Percentiles rank a stretch among this genome's conserved stretches.
Evolutionary conservation across 2,113 vertebrate genomes (phyloP).

Genomic region (Eudyptes chrysolophus): DNA sequence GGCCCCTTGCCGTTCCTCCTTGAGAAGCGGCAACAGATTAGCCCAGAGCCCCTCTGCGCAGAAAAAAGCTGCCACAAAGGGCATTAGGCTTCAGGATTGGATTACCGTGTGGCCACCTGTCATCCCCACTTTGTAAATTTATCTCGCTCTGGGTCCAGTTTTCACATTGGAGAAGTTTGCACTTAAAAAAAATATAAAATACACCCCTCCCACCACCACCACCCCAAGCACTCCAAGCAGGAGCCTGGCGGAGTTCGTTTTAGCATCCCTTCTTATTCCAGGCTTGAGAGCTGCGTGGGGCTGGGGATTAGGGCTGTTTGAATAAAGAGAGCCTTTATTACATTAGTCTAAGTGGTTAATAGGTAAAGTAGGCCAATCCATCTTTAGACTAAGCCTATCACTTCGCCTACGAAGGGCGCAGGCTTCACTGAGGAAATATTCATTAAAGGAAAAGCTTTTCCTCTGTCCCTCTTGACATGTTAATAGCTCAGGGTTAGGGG

Average conservation of each 20-base stretch:
- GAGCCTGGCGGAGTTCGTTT: neutral
- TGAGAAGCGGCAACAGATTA: constrained; percentile 59
- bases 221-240: neutral
- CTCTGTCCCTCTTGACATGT: neutral
- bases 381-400: constrained; percentile 67
- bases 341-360: constrained; percentile 72
- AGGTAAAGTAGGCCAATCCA: constrained; percentile 76
- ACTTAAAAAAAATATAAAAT: neutral
- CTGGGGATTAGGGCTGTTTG: constrained; percentile 22
- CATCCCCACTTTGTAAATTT: constrained; percentile 33
- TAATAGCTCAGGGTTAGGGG: constrained; percentile 19
- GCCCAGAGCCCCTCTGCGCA: constrained; percentile 12
- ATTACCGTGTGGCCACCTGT: constrained; percentile 69
- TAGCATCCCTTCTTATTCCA: neutral
- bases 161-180: neutral
- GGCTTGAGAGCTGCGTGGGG: neutral
- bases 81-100: constrained; percentile 57
- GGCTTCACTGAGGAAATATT: constrained; percentile 4
- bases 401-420: constrained; percentile 26
- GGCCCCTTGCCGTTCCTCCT: neutral
- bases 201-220: neutral
- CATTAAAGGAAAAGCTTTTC: constrained; percentile 56
- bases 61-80: constrained; percentile 67
- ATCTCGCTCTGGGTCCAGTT: neutral
- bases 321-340: neutral